These are phyloP conservation scores for Microctonus aethiopoides DNA, from an alignment of 2,888 invertebrate genomes.

Conservation along the genomic window DNA sequence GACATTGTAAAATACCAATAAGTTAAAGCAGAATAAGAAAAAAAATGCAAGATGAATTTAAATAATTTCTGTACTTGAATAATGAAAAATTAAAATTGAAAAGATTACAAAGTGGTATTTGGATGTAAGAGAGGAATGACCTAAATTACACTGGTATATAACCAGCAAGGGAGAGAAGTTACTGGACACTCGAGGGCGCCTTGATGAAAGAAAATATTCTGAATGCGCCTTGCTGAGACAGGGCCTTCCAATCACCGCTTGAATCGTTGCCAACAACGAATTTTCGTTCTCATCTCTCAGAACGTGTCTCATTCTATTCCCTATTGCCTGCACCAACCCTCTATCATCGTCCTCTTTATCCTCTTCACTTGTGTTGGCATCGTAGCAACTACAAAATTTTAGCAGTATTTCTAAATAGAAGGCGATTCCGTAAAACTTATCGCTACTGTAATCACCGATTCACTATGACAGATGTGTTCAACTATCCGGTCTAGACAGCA, in stretches of 20 bases:
- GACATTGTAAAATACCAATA: background rate
- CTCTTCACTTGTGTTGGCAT: constrained; percentile 26
- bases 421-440: constrained; percentile 50
- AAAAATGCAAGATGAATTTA: background rate
- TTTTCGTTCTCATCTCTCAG: constrained; percentile 8
- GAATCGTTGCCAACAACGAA: constrained; percentile 60
- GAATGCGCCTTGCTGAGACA: constrained; percentile 60
- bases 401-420: constrained; percentile 53
- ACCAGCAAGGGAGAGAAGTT: constrained; percentile 37
- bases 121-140: constrained; percentile 31
- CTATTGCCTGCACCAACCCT: constrained; percentile 17
- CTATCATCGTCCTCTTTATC: constrained; percentile 3
- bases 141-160: constrained; percentile 29
- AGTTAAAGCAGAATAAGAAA: background rate
- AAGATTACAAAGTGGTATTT: constrained; percentile 13
- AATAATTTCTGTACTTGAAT: background rate
- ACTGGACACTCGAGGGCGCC: constrained; percentile 39
- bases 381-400: constrained; percentile 27
- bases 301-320: background rate
- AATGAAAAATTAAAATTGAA: constrained; percentile 24
- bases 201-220: constrained; percentile 57
- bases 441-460: constrained; percentile 58
- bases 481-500: constrained; percentile 61
- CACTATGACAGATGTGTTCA: constrained; percentile 54
- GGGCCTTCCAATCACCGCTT: constrained; percentile 64